A percentile compares a stretch with the other conserved stretches of the same genome.
These are phyloP conservation scores for Lomographa bimaculata DNA, from an alignment of 2,888 invertebrate species.

Conservation along the genomic window DNA sequence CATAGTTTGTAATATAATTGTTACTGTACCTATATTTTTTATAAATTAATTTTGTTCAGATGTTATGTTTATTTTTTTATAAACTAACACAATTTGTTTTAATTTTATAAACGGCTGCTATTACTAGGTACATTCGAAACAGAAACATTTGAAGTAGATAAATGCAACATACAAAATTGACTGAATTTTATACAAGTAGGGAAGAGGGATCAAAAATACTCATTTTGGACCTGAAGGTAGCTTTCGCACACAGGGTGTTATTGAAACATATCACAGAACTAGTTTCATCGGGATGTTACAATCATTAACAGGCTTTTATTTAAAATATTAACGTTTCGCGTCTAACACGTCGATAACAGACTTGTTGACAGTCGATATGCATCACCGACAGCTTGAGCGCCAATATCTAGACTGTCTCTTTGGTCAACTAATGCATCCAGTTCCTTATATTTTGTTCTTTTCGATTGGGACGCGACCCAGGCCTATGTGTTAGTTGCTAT, in stretches of 20 bases:
- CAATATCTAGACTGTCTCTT: conserved; percentile 3
- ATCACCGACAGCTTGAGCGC: background rate
- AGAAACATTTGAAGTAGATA: conserved; percentile 33
- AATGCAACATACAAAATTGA: conserved; percentile 43
- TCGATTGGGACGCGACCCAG: conserved; percentile 55
- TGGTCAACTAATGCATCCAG: conserved; percentile 19
- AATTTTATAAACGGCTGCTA: conserved; percentile 4
- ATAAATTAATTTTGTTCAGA: no score
- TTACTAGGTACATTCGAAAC: conserved; percentile 19
- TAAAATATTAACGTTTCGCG: conserved; percentile 27
- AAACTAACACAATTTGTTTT: no score
- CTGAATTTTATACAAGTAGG: conserved; percentile 58
- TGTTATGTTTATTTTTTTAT: no score
- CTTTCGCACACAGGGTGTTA: conserved; percentile 69
- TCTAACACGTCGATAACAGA: conserved; percentile 39
- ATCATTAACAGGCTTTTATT: conserved; percentile 14
- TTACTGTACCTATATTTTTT: conserved; percentile 6
- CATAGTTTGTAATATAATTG: conserved; percentile 27
- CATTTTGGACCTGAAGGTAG: conserved; percentile 58
- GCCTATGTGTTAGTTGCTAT: conserved; percentile 55
- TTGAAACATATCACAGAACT: conserved; percentile 67
- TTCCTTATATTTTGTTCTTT: conserved; percentile 37
- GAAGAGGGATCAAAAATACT: conserved; percentile 65
- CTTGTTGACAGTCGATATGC: background rate
- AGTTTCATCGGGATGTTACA: conserved; percentile 23